These are phyloP conservation scores for Artemisiospiza belli DNA, from an alignment of 2,113 vertebrate species.

Conservation along the genomic window DNA sequence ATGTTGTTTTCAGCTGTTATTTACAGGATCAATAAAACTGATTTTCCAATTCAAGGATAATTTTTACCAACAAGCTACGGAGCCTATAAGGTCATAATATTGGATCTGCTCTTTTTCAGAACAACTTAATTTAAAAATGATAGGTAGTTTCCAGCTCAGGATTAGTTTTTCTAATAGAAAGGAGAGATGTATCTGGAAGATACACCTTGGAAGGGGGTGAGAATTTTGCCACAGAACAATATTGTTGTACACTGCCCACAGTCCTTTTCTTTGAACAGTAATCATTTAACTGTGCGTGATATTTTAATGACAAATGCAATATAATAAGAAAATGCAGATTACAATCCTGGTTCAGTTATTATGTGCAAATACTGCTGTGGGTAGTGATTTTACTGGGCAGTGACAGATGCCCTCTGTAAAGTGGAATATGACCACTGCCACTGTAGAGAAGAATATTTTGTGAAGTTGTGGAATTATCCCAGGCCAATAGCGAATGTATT, in stretches of 20 bases:
- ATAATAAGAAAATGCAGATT: background rate
- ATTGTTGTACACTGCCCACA: background rate
- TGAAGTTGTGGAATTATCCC: background rate
- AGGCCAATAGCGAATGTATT: background rate
- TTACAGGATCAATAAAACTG: conserved; percentile 63
- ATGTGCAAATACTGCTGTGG: background rate
- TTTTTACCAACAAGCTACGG: conserved; percentile 20
- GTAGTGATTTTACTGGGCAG: background rate
- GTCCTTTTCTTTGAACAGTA: background rate
- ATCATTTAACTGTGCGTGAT: background rate
- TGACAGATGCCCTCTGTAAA: background rate
- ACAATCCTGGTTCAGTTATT: background rate
- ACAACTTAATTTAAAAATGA: conserved; percentile 49
- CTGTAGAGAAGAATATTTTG: background rate
- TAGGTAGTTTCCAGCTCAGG: background rate
- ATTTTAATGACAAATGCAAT: background rate
- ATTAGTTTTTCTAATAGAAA: background rate
- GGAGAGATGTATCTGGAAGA: background rate
- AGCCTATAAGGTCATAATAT: background rate
- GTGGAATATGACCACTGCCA: background rate
- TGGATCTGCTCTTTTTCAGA: background rate
- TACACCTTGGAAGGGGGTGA: background rate
- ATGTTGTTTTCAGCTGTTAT: conserved; percentile 45
- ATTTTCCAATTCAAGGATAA: conserved; percentile 46
- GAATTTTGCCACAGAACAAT: background rate